A percentile compares a stretch with the other conserved stretches of the same genome.
These are phyloP conservation scores for Lagria hirta DNA, from an alignment of 2,888 invertebrate species.

Conservation along the genomic window DNA sequence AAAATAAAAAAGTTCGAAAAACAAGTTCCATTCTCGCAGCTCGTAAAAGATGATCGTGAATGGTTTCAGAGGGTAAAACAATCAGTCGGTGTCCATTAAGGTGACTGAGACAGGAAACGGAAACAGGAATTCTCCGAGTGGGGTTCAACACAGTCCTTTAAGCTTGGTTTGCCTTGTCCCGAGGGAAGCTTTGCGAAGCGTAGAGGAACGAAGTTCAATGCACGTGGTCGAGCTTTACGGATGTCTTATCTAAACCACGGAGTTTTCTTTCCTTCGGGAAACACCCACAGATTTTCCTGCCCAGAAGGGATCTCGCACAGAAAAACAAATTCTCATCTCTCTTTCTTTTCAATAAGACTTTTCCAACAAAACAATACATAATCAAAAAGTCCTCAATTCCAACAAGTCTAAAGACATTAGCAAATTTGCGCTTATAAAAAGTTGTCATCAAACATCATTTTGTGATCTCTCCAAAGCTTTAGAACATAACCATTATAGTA, in stretches of 20 bases:
- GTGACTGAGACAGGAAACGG: slow-evolving; percentile 32
- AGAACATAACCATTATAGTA: too few species aligned
- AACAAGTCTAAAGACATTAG: too few species aligned
- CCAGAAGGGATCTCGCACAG: neutral
- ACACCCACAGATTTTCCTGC: too few species aligned
- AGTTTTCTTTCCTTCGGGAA: too few species aligned
- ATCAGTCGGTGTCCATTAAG: slow-evolving; percentile 42
- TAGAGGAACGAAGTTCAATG: slow-evolving; percentile 30
- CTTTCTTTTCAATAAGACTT: too few species aligned
- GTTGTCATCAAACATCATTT: too few species aligned
- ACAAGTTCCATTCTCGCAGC: slow-evolving; percentile 35
- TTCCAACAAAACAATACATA: too few species aligned
- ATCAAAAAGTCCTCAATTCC: too few species aligned
- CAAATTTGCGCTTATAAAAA: too few species aligned
- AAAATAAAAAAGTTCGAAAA: slow-evolving; percentile 34
- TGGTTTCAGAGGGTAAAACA: slow-evolving; percentile 37
- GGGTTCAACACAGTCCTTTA: slow-evolving; percentile 35
- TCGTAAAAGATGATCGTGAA: slow-evolving; percentile 35
- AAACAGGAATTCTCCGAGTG: slow-evolving; percentile 35
- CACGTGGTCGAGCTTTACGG: slow-evolving; percentile 36
- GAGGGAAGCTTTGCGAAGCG: slow-evolving; percentile 29
- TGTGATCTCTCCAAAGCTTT: too few species aligned
- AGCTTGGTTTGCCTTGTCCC: slow-evolving; percentile 32
- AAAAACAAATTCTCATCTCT: too few species aligned
- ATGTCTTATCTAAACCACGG: slow-evolving; percentile 34